Percentiles rank a stretch among this genome's conserved stretches.
Evolutionary conservation across 2,888 invertebrate genomes (phyloP).

Genomic region (Criorhina ranunculi): DNA sequence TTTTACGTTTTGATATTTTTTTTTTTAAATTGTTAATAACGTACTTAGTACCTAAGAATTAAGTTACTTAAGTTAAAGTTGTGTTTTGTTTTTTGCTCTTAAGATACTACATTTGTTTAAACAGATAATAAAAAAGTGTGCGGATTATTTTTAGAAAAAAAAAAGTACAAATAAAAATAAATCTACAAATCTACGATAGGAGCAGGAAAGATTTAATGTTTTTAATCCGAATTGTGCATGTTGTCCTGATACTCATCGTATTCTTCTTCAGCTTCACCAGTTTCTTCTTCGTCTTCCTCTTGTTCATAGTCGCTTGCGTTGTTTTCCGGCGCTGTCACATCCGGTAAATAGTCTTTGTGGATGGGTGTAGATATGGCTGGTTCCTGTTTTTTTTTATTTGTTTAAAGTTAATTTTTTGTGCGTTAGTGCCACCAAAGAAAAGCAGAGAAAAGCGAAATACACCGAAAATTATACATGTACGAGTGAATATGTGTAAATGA

Average conservation of each 20-base stretch:
- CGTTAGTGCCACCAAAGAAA: slow-evolving; percentile 61
- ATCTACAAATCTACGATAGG: slow-evolving; percentile 32
- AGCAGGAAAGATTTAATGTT: slow-evolving; percentile 58
- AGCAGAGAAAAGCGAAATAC: slow-evolving; percentile 16
- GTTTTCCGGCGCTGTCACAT: slow-evolving; percentile 86
- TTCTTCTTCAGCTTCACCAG: slow-evolving; percentile 87
- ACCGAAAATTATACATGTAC: neutral
- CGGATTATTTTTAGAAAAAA: slow-evolving; percentile 31
- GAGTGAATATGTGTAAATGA: too few species aligned
- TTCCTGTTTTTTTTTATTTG: slow-evolving; percentile 80
- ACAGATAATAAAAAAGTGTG: slow-evolving; percentile 16
- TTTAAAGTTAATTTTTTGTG: slow-evolving; percentile 42
- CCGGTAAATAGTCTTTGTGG: slow-evolving; percentile 86
- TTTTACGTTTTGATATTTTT: too few species aligned
- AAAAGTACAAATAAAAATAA: slow-evolving; percentile 16
- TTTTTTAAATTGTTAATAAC: slow-evolving; percentile 38
- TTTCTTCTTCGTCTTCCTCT: slow-evolving; percentile 85
- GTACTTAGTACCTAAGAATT: slow-evolving; percentile 70
- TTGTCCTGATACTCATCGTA: slow-evolving; percentile 87
- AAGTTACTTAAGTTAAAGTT: slow-evolving; percentile 63
- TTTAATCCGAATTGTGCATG: slow-evolving; percentile 83
- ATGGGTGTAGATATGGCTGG: slow-evolving; percentile 85
- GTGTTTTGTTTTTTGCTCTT: slow-evolving; percentile 33
- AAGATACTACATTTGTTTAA: slow-evolving; percentile 12
- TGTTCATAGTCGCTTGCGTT: slow-evolving; percentile 86